Percentiles rank a stretch among this genome's conserved stretches.
Evolutionary conservation across 2,888 invertebrate species (phyloP).

Genomic region (Charanyca ferruginea): DNA sequence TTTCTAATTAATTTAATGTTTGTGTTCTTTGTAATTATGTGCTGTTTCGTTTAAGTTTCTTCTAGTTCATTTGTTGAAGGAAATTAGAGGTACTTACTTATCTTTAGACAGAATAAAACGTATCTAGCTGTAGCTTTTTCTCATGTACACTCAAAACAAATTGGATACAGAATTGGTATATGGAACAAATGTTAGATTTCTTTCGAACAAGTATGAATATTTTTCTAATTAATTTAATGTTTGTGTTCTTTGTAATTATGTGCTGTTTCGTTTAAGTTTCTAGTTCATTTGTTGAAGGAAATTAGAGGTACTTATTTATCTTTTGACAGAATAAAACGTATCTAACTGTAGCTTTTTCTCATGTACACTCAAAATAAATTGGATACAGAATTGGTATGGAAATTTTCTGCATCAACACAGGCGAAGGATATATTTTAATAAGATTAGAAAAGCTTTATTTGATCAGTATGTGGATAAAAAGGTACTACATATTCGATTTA

Average conservation of each 20-base stretch:
- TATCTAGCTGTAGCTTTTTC: no score
- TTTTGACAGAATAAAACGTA: no score
- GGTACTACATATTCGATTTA: no score
- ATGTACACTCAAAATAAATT: neutral
- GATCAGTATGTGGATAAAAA: no score
- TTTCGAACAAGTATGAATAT: conserved; percentile 64
- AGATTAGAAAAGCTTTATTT: no score
- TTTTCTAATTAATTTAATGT: conserved; percentile 67
- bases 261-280: conserved; percentile 23
- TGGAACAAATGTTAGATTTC: conserved; percentile 60
- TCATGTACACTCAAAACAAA: neutral
- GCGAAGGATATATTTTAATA: no score
- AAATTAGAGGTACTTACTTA: neutral
- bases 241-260: conserved; percentile 53
- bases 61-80: conserved; percentile 25
- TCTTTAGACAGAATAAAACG: no score
- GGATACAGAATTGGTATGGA: neutral
- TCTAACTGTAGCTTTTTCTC: no score
- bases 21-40: conserved; percentile 51
- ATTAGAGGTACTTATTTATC: neutral
- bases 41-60: conserved; percentile 28
- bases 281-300: conserved; percentile 23
- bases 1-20: conserved; percentile 67
- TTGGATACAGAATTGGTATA: neutral
- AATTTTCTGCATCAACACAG: neutral